Percentiles rank a stretch among this genome's conserved stretches.
Conservation (phyloP, 2,113 vertebrate genomes). For the Eulacestoma nigropectus region DNA sequence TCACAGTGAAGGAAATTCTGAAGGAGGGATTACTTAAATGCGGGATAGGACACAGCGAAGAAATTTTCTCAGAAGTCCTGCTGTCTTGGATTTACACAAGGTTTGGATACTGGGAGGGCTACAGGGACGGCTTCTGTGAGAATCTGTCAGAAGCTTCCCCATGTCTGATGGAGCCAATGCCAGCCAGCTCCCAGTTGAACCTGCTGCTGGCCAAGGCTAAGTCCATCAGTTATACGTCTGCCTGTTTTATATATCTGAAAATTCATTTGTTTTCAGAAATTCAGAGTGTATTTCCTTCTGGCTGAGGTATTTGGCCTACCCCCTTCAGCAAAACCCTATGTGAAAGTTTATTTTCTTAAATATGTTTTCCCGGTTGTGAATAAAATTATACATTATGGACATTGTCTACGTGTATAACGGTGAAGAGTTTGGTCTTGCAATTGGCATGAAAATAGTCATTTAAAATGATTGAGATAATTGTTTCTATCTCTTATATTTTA, state of each 20-base stretch:
- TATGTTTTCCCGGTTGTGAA: not conserved
- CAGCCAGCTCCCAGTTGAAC: not conserved
- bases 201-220: not conserved
- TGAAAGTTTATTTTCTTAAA: not conserved
- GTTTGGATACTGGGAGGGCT: not conserved
- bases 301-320: not conserved
- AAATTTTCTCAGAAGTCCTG: not conserved
- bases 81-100: not conserved
- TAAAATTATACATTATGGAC: not conserved
- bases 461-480: not conserved
- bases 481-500: not conserved
- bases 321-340: not conserved
- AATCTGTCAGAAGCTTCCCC: not conserved
- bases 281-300: not conserved
- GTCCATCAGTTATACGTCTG: not conserved
- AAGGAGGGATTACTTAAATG: not conserved
- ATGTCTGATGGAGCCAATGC: not conserved
- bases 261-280: not conserved
- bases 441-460: not conserved
- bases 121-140: not conserved
- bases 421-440: not conserved
- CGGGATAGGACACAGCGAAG: not conserved
- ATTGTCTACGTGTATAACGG: not conserved
- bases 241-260: not conserved
- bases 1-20: not conserved